These are phyloP conservation scores for Lissocephala sabroskyi DNA, from an alignment of 2,888 invertebrate genomes.

Conservation along the genomic window DNA sequence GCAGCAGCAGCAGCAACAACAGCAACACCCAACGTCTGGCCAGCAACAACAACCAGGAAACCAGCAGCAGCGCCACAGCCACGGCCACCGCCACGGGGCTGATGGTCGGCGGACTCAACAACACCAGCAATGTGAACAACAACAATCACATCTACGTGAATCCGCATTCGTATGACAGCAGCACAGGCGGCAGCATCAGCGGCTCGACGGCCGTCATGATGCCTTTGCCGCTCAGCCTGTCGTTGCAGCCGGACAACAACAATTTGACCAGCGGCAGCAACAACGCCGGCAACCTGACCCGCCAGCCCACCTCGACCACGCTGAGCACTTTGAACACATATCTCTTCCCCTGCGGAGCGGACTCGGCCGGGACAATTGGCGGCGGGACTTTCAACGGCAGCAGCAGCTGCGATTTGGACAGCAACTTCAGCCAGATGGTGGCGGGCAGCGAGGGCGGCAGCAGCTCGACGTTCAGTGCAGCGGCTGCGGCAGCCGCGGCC, in stretches of 20 bases:
- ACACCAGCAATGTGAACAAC: constrained; percentile 53
- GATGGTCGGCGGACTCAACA: constrained; percentile 14
- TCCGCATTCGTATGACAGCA: constrained; percentile 69
- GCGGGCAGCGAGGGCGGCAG: constrained; percentile 48
- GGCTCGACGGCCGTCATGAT: constrained; percentile 55
- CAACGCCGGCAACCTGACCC: constrained; percentile 47
- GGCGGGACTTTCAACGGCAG: constrained; percentile 60
- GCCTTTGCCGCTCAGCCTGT: constrained; percentile 33
- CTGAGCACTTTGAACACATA: constrained; percentile 70
- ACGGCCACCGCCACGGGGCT: constrained; percentile 7
- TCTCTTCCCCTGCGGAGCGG: constrained; percentile 69
- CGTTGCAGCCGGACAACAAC: constrained; percentile 15
- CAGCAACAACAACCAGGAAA: constrained; percentile 10
- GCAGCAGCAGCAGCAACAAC: constrained; percentile 23
- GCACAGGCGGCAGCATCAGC: constrained; percentile 63
- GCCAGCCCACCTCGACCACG: constrained; percentile 66
- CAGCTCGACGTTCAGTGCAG: constrained; percentile 31
- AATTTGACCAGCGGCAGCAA: constrained; percentile 11
- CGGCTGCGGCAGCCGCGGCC: constrained; percentile 23
- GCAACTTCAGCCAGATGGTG: constrained; percentile 70
- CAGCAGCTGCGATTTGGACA: constrained; percentile 68
- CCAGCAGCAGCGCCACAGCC: constrained; percentile 17
- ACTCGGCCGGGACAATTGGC: constrained; percentile 59
- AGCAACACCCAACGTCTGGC: too few species aligned
- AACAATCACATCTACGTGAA: constrained; percentile 71